Evolutionary conservation across 2,113 vertebrate genomes (phyloP).

Genomic region (Tinamus guttatus): DNA sequence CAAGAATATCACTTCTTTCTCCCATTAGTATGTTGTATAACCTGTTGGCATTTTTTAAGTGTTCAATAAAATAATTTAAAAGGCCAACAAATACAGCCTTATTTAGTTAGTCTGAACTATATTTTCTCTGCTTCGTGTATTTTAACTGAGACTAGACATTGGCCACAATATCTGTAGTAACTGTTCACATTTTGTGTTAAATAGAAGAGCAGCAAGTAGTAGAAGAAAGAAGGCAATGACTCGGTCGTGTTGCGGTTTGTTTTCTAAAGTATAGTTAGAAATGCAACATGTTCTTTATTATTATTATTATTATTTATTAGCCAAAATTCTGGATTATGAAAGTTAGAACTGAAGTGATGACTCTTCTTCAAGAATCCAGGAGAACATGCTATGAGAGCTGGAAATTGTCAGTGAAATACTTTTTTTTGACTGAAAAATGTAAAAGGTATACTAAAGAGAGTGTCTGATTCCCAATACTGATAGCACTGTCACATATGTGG

Average conservation of each 20-base stretch:
- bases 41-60: not conserved
- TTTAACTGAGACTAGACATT: not conserved
- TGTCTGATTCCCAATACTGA: slow-evolving; percentile 5
- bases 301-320: not conserved
- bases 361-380: not conserved
- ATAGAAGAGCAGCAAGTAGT: not conserved
- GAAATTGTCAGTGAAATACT: not conserved
- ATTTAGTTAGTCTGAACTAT: not conserved
- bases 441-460: slow-evolving; percentile 18
- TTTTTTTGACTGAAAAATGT: not conserved
- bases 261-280: slow-evolving; percentile 1
- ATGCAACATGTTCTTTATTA: not conserved
- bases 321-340: not conserved
- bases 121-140: not conserved
- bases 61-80: not conserved
- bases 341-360: not conserved
- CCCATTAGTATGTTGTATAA: not conserved
- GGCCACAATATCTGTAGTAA: not conserved
- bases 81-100: not conserved
- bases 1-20: not conserved
- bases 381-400: not conserved
- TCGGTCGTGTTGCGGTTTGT: not conserved
- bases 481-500: slow-evolving; percentile 28
- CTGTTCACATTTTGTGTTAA: not conserved
- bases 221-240: not conserved